These are phyloP conservation scores for Netelia fuscicornis DNA, from an alignment of 2,888 invertebrate species.

Conservation along the genomic window DNA sequence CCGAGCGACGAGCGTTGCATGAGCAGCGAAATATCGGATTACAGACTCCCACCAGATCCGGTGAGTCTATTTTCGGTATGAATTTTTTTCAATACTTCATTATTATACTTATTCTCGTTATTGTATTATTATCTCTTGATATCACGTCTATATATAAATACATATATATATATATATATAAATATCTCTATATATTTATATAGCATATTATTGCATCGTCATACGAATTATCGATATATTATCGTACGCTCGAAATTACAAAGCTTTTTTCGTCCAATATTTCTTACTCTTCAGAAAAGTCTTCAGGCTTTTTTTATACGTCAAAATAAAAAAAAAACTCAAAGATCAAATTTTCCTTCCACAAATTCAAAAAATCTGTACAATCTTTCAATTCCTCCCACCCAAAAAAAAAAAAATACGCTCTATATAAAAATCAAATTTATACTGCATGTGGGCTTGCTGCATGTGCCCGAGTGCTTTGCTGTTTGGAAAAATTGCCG, in stretches of 20 bases:
- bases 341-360: background rate
- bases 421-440: slow-evolving; percentile 7
- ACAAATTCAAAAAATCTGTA: background rate
- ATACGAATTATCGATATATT: slow-evolving; percentile 61
- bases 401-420: background rate
- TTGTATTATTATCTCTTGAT: slow-evolving; percentile 72
- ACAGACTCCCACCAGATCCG: slow-evolving; percentile 93
- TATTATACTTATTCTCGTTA: slow-evolving; percentile 70
- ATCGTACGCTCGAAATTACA: slow-evolving; percentile 74
- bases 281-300: slow-evolving; percentile 71
- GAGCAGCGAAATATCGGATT: slow-evolving; percentile 92
- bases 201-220: slow-evolving; percentile 62
- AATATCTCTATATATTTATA: slow-evolving; percentile 66
- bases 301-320: slow-evolving; percentile 71
- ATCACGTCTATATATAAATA: slow-evolving; percentile 61
- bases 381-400: background rate
- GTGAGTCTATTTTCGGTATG: slow-evolving; percentile 86
- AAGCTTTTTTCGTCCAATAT: slow-evolving; percentile 73
- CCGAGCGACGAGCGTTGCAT: slow-evolving; percentile 91
- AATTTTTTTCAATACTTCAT: slow-evolving; percentile 65
- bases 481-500: slow-evolving; percentile 78
- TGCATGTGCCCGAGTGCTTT: slow-evolving; percentile 84
- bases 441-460: slow-evolving; percentile 81
- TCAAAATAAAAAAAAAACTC: background rate
- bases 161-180: slow-evolving; percentile 36